A percentile compares a stretch with the other conserved stretches of the same genome.
phyloP scores from a whole-genome alignment of 2,797 vertebrate species.

The Dallia pectoralis region DNA sequence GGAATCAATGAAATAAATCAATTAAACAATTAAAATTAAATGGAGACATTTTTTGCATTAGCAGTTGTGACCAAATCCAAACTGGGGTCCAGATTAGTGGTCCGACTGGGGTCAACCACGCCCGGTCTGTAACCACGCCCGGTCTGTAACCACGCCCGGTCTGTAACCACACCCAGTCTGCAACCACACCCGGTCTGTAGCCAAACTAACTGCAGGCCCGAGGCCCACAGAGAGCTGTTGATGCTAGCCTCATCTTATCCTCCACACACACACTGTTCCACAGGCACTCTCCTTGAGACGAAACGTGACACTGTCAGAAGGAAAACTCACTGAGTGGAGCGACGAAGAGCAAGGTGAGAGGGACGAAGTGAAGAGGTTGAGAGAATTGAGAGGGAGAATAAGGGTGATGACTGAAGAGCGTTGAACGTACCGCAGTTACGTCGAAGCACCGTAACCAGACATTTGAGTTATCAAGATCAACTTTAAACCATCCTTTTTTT shows the following conservation, averaged over 20 bases:
- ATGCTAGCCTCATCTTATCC: not conserved
- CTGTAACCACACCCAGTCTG: no score
- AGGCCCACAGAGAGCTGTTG: conserved; percentile 19
- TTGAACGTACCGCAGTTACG: not conserved
- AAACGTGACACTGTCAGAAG: not conserved
- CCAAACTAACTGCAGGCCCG: not conserved
- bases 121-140: no score
- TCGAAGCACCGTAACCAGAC: not conserved
- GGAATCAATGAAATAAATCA: no score
- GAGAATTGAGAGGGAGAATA: not conserved
- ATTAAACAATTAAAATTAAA: no score
- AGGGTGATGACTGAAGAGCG: not conserved
- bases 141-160: no score
- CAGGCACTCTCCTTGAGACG: not conserved
- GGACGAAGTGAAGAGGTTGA: not conserved
- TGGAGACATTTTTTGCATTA: no score
- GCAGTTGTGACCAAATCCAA: no score
- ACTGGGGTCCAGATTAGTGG: no score
- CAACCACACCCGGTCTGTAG: not conserved
- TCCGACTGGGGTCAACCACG: no score
- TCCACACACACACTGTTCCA: no score
- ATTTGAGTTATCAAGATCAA: not conserved
- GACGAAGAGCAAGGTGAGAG: not conserved
- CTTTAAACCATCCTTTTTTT: no score
- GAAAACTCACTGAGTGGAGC: not conserved